Evolutionary conservation across 2,797 vertebrate genomes (phyloP), one percentile per base, ranked within the genome.

Genomic region (Microcaecilia unicolor): DNA sequence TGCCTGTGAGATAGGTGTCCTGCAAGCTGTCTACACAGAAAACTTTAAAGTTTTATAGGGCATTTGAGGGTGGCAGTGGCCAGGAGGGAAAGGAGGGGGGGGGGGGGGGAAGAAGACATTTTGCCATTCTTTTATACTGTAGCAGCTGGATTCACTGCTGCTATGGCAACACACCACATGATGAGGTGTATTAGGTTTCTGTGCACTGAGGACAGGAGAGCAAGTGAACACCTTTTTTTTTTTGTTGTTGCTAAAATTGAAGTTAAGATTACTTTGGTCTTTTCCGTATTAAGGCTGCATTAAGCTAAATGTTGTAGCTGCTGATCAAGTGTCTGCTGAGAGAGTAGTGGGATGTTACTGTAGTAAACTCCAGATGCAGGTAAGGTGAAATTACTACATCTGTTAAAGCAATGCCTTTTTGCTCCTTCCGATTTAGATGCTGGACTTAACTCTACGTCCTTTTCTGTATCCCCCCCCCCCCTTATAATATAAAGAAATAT

Each of bases 131-230:
- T 90, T 89, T 86, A 80, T 77, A 77, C 77, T 57, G 44, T 73
- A 86, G 86, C 72, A 81, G 83, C 85, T 85, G 81, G 86, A 89
- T 87, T 86, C 87, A 84, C 72, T 70, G 89, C 86, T 92, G 51
- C 91, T 80, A 94, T 97, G 83, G 92, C 61, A 91, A 93, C 92
- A 61, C 69, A 87, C 82, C 91, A 96, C 93, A 92, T 94, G 92
- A 93, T 88, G 81, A 86, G 83, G 85, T 91, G 86, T 92, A 91
- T 94, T 93, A 88, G 87, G 92, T 93, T 93, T 88, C 90, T 83
- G 80, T 85, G 85, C 64, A 67, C 64, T 30, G 87, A 89, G 73
- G 80, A 61, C 71, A 52, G 73, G 74, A 67, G 49, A 64, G 50
- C 43, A 77, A 85, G 82, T 65, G 75, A 81, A 70, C 78, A 66